These are phyloP conservation scores for Cairina moschata DNA, from an alignment of 2,113 vertebrate species.

Conservation along the genomic window DNA sequence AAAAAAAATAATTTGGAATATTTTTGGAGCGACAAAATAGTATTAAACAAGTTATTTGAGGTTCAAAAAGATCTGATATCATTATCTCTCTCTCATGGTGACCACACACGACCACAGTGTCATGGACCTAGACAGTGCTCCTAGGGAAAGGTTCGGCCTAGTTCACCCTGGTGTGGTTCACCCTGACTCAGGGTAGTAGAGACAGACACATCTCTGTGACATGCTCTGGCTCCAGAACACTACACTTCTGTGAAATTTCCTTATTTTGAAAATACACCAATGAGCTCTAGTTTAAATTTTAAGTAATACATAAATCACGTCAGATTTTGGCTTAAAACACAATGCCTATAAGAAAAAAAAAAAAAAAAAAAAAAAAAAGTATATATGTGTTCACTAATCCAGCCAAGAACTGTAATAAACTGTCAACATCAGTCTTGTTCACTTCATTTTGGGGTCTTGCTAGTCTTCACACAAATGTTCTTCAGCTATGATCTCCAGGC, in stretches of 20 bases:
- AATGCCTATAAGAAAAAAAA: background rate
- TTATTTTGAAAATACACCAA: slow-evolving; percentile 1
- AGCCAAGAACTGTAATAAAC: slow-evolving; percentile 51
- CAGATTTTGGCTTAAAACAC: slow-evolving; percentile 38
- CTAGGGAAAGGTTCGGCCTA: background rate
- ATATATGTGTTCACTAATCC: background rate
- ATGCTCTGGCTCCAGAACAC: background rate
- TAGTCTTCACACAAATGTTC: slow-evolving; percentile 11
- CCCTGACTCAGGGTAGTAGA: background rate
- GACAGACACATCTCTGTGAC: background rate
- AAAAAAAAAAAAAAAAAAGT: background rate
- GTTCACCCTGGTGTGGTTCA: background rate
- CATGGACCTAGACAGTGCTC: background rate
- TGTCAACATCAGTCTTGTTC: slow-evolving; percentile 48
- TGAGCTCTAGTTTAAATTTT: background rate
- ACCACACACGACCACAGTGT: background rate
- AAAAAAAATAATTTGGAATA: background rate
- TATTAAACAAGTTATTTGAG: background rate
- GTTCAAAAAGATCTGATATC: background rate
- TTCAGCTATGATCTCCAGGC: slow-evolving; percentile 8
- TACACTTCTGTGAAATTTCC: background rate
- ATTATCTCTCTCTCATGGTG: background rate
- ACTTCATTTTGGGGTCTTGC: slow-evolving; percentile 43
- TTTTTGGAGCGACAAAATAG: background rate
- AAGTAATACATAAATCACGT: slow-evolving; percentile 30